Base-by-base conservation (phyloP, 2,888 invertebrate genomes). In the Odontothrips loti region DNA sequence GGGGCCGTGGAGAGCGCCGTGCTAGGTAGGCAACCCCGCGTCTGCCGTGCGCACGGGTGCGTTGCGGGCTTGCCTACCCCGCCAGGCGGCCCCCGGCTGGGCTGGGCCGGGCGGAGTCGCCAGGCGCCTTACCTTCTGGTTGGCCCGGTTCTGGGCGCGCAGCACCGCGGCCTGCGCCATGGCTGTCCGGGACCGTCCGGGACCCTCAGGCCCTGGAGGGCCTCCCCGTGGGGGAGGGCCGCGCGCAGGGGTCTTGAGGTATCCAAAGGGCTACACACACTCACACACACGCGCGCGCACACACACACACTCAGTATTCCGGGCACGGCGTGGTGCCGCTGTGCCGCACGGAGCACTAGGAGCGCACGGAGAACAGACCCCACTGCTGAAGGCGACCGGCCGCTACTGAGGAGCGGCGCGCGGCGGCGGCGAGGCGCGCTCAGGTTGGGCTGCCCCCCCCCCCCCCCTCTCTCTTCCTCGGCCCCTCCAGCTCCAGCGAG, bases 101-200 rank as follows among this genome's bases (percentile, higher is more conserved):
- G 48, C 12, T 12, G 48, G 48, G 48, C 48, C 48, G 48, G 51
- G 51, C 58, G 20, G 58, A 6, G 58, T 43, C 34, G 34, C 10
- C 15, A 11, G 48, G 15, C 51, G 51, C 51, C 58, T 84, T 83
- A 86, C 86, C 86, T 86, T 86, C 47, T 84, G 84, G 78, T 85
- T 85, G 48, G 86, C 86, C 81, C 86, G 82, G 82, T 85, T 85
- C 80, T 86, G 86, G 79, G 86, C 86, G 80, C 86, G 83, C 51
- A 86, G 83, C 17, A 86, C 86, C 58, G 86, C 86, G 27, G 85
- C 86, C 82, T 86, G 86, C 27, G 86, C 86, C 86, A 86, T 86
- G 79, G 20, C 68, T n/a, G 68, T n/a, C 10, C 51, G 3, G 51
- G 51, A 6, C 17, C 58, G 58, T 6, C 58, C 58, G 10, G n/a